Base-by-base conservation (phyloP, 1,140 invertebrate genomes). In the Polyergus mexicanus region DNA sequence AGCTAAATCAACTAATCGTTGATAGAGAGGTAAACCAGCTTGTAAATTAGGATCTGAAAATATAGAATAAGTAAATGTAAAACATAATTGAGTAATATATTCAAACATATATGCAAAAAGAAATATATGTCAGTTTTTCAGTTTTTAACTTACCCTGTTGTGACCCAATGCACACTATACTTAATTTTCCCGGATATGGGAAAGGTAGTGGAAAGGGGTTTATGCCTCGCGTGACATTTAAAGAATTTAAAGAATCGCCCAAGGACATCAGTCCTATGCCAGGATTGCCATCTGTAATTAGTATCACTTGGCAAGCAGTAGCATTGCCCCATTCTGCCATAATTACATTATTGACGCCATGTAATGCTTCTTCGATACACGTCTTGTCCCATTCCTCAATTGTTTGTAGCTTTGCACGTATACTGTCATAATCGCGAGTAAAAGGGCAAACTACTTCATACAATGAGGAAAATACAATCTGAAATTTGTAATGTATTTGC, bases 371-470 rank as follows among this genome's bases (percentile, higher is more conserved):
- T 92, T 98, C 97, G 84, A 98, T 96, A 91, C 97, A 97, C 6
- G 98, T 98, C 94, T 98, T 98, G 88, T 98, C 98, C 94, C 97
- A 97, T 92, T 98, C 97, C 89, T 98, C 97, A 10, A 98, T 95
- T 78, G 96, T 96, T 86, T 96, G 96, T 11, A 99, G 92, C 91
- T 97, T 97, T 28, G 95, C 94, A 92, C 97, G 97, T 76, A 99
- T 97, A 7, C 94, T 94, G 80, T 98, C 97, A 95, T 97, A 98
- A 91, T 99, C 98, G 91, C 98, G 95, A 0, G 98, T 99, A 92
- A 99, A 99, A 28, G 97, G 96, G 54, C 97, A 97, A 54, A 97
- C 93, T 68, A 98, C 96, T 96, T 98, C 98, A 93, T 97, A 97
- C 0, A 96, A 91, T 13, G 97, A 98, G 4, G 98, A 98, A 93